Evolutionary conservation across 2,113 vertebrate genomes (phyloP), one percentile per base, ranked within the genome.

Genomic region (Piaya cayana): DNA sequence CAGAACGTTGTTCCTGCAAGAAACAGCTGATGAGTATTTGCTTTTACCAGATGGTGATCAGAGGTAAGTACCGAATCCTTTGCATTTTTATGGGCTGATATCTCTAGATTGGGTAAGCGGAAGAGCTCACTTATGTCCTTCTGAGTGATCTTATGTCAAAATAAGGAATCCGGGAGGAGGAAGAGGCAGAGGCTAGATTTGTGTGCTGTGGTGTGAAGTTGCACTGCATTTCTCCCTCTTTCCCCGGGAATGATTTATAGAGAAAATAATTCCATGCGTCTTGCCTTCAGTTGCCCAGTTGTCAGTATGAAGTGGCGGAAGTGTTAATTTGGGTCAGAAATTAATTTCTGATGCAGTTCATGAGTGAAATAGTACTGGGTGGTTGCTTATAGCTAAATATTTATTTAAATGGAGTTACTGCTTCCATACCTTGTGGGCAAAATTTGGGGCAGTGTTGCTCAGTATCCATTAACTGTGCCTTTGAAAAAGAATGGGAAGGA

Each of bases 401-500:
- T 91, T 52, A 67, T 82, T 86, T 90, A 69, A 87, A 78, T 67
- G 18, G 71, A 93, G 13, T 88, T 91, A 56, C 34, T 89, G 13
- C n/a, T 90, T 75, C 56, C n/a, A 58, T 92, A 55, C 52, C 72
- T 86, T 84, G 64, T 43, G 52, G 88, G 76, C 27, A 92, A 49
- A 92, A 75, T 81, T 1, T 36, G 22, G 25, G 60, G 25, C 71
- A 78, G 2, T 59, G 26, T 79, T 86, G 25, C 88, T 96, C 82
- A 36, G 71, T 81, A 81, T 78, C 88, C 92, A 78, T 94, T 95
- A 92, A 94, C 65, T 93, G 34, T 78, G 72, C 62, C 68, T 93
- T 91, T 92, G 71, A 93, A 94, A 88, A 90, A 68, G 60, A 93
- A 71, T 74, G 25, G 64, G 79, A 88, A 93, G 85, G 75, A 95